Conservation (phyloP, 1,140 invertebrate species). For the Carcinoscorpius rotundicauda region DNA sequence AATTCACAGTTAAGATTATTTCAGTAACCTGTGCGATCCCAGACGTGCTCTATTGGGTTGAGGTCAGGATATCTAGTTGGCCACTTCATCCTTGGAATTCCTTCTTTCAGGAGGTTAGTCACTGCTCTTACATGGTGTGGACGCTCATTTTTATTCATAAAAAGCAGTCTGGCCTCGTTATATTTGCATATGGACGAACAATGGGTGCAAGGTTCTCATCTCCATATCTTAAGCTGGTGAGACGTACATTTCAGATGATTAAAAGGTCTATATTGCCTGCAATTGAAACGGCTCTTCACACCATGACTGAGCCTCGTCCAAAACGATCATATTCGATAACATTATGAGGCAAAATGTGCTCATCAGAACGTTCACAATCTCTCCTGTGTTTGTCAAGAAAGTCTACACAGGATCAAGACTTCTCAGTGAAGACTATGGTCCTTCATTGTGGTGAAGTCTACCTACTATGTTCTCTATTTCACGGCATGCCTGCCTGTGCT, state of each 20-base stretch:
- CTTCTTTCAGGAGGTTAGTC: constrained; percentile 1
- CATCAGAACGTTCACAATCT: neutral
- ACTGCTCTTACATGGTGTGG: neutral
- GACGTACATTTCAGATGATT: constrained; percentile 3
- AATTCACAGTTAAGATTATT: too few relatives aligned
- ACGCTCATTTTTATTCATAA: neutral
- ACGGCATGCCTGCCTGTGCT: too few relatives aligned
- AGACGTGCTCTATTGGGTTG: constrained; percentile 5
- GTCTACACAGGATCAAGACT: neutral
- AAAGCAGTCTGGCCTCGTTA: constrained; percentile 1
- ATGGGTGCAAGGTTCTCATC: constrained; percentile 6
- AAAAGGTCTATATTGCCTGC: neutral
- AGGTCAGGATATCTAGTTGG: constrained; percentile 27
- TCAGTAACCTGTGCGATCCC: neutral
- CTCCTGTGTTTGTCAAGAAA: neutral
- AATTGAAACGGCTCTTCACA: neutral
- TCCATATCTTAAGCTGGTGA: constrained; percentile 3
- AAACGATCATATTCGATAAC: neutral
- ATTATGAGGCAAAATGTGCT: neutral
- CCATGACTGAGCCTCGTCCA: neutral
- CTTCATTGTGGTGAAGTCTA: neutral
- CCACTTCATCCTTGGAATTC: constrained; percentile 15
- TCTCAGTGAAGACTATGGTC: neutral
- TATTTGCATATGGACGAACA: constrained; percentile 3
- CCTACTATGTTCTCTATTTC: neutral